Evolutionary conservation across 2,113 vertebrate genomes (phyloP).

Genomic region (Nasalis larvatus): DNA sequence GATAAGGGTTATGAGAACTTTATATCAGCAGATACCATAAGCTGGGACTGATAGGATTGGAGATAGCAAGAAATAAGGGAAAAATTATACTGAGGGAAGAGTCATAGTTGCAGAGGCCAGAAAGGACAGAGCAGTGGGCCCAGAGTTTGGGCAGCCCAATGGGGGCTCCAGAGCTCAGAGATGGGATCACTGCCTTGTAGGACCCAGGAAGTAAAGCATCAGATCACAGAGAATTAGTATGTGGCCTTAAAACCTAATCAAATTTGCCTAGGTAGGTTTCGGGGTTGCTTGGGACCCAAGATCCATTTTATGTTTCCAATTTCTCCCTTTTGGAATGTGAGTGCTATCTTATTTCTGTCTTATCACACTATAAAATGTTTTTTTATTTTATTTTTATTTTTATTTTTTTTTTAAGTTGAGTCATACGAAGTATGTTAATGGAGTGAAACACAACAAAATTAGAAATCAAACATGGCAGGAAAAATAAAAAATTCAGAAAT

Average conservation of each 20-base stretch:
- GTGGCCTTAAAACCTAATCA: not conserved
- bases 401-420: not conserved
- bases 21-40: not conserved
- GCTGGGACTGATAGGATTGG: not conserved
- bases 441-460: not conserved
- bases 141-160: fast-evolving
- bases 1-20: not conserved
- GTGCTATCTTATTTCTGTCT: not conserved
- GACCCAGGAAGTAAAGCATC: not conserved
- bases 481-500: not conserved
- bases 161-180: no score
- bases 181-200: not conserved
- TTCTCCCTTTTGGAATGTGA: not conserved
- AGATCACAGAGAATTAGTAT: not conserved
- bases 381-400: not conserved
- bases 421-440: not conserved
- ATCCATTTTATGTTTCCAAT: not conserved
- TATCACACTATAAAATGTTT: no score
- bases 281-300: not conserved
- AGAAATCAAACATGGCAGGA: not conserved
- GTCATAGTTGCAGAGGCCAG: not conserved
- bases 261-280: not conserved
- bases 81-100: not conserved
- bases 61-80: not conserved
- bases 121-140: not conserved